A percentile compares a stretch with the other conserved stretches of the same genome.
These are phyloP conservation scores for Amitus sp. DNA, from an alignment of 2,888 invertebrate species.

Conservation along the genomic window DNA sequence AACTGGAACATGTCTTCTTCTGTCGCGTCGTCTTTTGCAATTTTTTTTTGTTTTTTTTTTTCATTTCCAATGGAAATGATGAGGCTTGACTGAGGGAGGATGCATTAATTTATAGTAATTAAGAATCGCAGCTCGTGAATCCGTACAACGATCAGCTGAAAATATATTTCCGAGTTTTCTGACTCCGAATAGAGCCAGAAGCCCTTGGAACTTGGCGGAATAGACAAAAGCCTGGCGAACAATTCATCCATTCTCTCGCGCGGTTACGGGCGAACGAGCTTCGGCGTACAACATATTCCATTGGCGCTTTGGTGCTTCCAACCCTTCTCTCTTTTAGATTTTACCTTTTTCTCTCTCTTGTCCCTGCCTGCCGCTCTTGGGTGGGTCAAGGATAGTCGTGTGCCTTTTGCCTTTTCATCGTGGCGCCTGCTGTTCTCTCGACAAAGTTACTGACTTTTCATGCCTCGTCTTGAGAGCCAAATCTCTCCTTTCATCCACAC, in stretches of 20 bases:
- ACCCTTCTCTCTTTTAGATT: constrained; percentile 29
- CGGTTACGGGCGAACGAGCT: constrained; percentile 59
- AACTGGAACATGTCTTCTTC: too few relatives aligned
- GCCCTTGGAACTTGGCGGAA: constrained; percentile 63
- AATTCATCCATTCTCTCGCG: constrained; percentile 60
- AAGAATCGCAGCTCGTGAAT: constrained; percentile 57
- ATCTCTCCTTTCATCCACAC: too few relatives aligned
- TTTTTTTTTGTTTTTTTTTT: neutral
- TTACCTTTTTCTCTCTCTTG: constrained; percentile 10
- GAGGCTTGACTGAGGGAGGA: constrained; percentile 40
- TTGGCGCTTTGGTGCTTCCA: constrained; percentile 39
- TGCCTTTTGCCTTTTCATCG: constrained; percentile 48
- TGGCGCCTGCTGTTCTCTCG: constrained; percentile 50
- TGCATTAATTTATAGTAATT: constrained; percentile 59
- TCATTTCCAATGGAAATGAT: constrained; percentile 25
- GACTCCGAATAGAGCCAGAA: constrained; percentile 54
- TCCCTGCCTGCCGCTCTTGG: constrained; percentile 15
- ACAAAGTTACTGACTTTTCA: constrained; percentile 57
- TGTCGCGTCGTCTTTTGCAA: too few relatives aligned
- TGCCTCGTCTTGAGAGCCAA: constrained; percentile 43
- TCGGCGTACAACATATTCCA: constrained; percentile 57
- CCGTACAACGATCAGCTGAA: constrained; percentile 57
- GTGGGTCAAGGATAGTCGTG: constrained; percentile 44
- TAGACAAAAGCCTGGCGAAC: constrained; percentile 63
- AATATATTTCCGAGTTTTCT: constrained; percentile 62